phyloP scores from a whole-genome alignment of 1,140 invertebrate genomes.

The Leptinotarsa undecemlineata region DNA sequence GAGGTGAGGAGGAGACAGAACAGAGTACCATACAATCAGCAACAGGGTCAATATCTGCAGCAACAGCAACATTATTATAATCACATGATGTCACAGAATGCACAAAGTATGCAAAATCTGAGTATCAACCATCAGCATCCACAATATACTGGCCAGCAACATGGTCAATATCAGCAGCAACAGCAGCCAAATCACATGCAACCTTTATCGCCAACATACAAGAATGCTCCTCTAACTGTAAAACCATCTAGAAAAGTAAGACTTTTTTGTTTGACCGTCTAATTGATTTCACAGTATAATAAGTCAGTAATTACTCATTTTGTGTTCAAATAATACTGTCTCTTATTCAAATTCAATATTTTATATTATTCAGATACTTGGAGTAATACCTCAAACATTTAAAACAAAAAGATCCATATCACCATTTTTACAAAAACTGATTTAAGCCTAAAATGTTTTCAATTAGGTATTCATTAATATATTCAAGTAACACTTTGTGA shows the following conservation, averaged over 20 bases:
- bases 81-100: conserved; percentile 46
- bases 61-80: conserved; percentile 43
- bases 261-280: no score
- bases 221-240: conserved; percentile 16
- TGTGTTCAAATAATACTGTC: no score
- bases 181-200: conserved; percentile 52
- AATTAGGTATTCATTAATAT: no score
- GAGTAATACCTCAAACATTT: no score
- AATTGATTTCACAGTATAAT: no score
- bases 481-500: no score
- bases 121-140: conserved; percentile 38
- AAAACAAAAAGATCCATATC: no score
- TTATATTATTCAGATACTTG: no score
- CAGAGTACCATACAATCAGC: conserved; percentile 51
- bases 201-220: conserved; percentile 43
- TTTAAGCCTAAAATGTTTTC: no score
- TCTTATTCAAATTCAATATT: no score
- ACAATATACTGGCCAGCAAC: conserved; percentile 11
- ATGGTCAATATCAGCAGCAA: conserved; percentile 34
- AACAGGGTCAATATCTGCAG: conserved; percentile 34
- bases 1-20: conserved; percentile 76
- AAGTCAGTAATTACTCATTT: no score
- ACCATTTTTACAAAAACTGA: no score
- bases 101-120: conserved; percentile 53
- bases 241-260: conserved; percentile 22